These are phyloP conservation scores for Icerya purchasi DNA, from an alignment of 2,888 invertebrate genomes.

Conservation along the genomic window DNA sequence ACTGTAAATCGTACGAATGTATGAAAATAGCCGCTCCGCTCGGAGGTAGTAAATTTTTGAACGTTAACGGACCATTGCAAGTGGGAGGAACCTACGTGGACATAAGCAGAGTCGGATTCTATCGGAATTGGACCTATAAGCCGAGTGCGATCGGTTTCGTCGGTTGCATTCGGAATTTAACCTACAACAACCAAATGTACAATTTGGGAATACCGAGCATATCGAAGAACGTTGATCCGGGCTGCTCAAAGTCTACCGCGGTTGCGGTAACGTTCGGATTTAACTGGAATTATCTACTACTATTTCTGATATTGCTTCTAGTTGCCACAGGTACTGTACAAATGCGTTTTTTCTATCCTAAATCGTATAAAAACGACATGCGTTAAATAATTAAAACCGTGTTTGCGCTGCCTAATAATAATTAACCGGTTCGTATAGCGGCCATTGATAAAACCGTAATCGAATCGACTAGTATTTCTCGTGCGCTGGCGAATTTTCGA, in stretches of 20 bases:
- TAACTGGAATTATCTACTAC: constrained; percentile 68
- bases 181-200: constrained; percentile 68
- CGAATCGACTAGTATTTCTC: too few species aligned
- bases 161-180: constrained; percentile 80
- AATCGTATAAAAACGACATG: too few species aligned
- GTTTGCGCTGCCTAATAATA: too few species aligned
- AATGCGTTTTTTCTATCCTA: too few species aligned
- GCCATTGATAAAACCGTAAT: too few species aligned
- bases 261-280: constrained; percentile 63
- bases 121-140: constrained; percentile 44
- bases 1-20: constrained; percentile 45
- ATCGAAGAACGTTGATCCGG: constrained; percentile 43
- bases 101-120: constrained; percentile 35
- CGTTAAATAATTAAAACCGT: too few species aligned
- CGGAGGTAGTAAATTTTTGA: constrained; percentile 46
- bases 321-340: neutral
- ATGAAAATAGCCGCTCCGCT: constrained; percentile 46
- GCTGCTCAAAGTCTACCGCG: constrained; percentile 49
- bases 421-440: too few species aligned
- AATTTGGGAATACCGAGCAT: constrained; percentile 67
- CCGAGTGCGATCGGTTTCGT: constrained; percentile 51
- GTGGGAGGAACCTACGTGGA: constrained; percentile 53
- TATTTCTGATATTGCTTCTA: constrained; percentile 36
- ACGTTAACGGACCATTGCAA: constrained; percentile 71
- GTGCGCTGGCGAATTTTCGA: too few species aligned